Evolutionary conservation across 1,140 invertebrate genomes (phyloP).

Genomic region (Caligus rogercresseyi): DNA sequence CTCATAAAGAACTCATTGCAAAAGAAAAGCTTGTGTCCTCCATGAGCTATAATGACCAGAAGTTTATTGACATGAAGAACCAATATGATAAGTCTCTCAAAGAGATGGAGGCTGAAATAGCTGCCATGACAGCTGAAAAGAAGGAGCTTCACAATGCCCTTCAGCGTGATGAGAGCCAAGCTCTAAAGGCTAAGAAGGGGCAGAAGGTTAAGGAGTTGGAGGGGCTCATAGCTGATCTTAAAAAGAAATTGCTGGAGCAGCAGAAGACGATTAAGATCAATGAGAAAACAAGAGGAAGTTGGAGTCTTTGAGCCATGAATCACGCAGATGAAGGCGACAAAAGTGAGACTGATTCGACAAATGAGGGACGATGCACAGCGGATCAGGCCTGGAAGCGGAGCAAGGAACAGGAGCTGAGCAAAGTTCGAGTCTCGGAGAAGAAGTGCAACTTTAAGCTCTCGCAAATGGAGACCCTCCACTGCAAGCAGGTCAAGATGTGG

Average conservation of each 20-base stretch:
- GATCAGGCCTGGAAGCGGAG: conserved; percentile 47
- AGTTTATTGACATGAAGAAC: conserved; percentile 33
- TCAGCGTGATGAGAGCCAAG: conserved; percentile 37
- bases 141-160: conserved; percentile 39
- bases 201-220: conserved; percentile 59
- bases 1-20: conserved; percentile 22
- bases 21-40: conserved; percentile 44
- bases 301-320: conserved; percentile 55
- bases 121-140: conserved; percentile 39
- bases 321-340: conserved; percentile 20
- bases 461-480: conserved; percentile 52
- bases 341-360: conserved; percentile 56
- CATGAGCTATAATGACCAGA: conserved; percentile 29
- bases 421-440: conserved; percentile 55
- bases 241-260: conserved; percentile 53
- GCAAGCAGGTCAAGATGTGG: conserved; percentile 59
- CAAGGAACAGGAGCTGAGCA: conserved; percentile 56
- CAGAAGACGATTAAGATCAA: conserved; percentile 55
- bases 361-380: conserved; percentile 64
- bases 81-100: conserved; percentile 33
- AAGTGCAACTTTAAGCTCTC: conserved; percentile 58
- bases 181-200: conserved; percentile 42
- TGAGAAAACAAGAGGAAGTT: conserved; percentile 56
- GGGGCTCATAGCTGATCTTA: conserved; percentile 47
- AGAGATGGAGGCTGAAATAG: conserved; percentile 8